phyloP scores from a whole-genome alignment of 2,113 vertebrate species.

The Puffinus mauretanicus region DNA sequence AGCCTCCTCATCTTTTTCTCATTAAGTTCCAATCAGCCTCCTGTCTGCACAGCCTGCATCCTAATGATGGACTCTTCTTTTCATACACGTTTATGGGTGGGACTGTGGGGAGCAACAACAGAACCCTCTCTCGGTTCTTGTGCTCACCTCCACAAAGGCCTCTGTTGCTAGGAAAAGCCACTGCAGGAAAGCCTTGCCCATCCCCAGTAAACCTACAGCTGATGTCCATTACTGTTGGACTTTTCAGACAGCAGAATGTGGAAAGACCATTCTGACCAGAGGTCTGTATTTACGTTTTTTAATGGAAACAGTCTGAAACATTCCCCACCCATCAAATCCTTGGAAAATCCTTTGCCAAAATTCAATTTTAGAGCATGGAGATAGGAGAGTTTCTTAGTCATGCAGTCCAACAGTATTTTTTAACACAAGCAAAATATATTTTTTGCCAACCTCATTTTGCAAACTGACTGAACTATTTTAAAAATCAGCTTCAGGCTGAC shows the following conservation, averaged over 20 bases:
- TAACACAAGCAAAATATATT: not conserved
- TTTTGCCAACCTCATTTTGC: not conserved
- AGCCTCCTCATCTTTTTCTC: not conserved
- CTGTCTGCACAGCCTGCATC: not conserved
- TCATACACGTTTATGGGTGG: not conserved
- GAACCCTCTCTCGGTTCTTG: not conserved
- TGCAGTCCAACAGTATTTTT: not conserved
- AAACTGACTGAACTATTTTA: not conserved
- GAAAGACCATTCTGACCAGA: not conserved
- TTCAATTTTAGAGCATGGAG: not conserved
- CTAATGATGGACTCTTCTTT: not conserved
- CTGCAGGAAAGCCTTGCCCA: not conserved
- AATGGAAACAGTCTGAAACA: not conserved
- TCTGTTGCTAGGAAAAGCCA: not conserved
- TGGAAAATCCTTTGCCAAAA: not conserved
- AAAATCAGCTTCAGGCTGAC: not conserved
- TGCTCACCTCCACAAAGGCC: not conserved
- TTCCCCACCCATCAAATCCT: not conserved
- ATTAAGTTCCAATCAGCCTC: not conserved
- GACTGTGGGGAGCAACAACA: not conserved
- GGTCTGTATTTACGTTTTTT: not conserved
- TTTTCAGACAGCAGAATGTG: not conserved
- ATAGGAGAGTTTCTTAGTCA: not conserved
- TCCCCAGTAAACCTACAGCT: not conserved
- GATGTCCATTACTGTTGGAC: not conserved